A percentile compares a stretch with the other conserved stretches of the same genome.
phyloP scores from a whole-genome alignment of 2,113 vertebrate species.

The Atrichornis clamosus region DNA sequence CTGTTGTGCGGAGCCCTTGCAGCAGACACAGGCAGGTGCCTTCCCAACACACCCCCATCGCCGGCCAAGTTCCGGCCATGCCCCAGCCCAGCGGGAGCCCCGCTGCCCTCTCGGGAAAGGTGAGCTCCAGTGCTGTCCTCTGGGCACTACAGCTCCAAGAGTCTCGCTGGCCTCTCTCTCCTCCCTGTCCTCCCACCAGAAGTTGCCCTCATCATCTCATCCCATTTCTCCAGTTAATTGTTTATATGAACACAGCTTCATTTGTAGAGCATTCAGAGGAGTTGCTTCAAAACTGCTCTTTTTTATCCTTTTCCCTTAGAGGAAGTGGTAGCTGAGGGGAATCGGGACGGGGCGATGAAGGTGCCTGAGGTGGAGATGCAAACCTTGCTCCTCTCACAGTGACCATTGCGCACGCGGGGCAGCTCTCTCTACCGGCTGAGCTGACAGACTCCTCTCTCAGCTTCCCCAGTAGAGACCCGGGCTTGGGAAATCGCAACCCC shows the following conservation, averaged over 20 bases:
- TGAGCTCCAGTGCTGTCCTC: not conserved
- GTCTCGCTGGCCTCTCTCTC: not conserved
- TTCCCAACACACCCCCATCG: accelerated
- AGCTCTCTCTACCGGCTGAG: slow-evolving; percentile 19
- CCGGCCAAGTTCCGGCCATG: accelerated
- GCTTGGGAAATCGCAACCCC: not conserved
- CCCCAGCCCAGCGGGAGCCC: not conserved
- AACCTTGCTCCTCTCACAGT: not conserved
- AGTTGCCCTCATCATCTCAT: not conserved
- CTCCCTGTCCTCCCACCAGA: not conserved
- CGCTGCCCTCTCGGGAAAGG: not conserved
- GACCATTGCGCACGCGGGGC: not conserved
- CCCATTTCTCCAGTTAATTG: not conserved
- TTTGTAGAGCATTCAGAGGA: not conserved
- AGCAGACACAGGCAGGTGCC: not conserved
- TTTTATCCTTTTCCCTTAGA: not conserved
- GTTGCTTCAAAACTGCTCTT: not conserved
- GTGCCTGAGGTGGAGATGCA: not conserved
- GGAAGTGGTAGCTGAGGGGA: not conserved
- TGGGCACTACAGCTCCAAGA: accelerated
- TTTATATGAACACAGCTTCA: not conserved
- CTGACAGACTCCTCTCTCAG: slow-evolving; percentile 21
- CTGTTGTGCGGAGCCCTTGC: accelerated
- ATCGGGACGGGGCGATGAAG: not conserved
- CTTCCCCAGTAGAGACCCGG: slow-evolving; percentile 5